Percentiles rank a stretch among this genome's conserved stretches.
These are phyloP conservation scores for Eulimnadia texana DNA, from an alignment of 1,140 invertebrate genomes.

Conservation along the genomic window DNA sequence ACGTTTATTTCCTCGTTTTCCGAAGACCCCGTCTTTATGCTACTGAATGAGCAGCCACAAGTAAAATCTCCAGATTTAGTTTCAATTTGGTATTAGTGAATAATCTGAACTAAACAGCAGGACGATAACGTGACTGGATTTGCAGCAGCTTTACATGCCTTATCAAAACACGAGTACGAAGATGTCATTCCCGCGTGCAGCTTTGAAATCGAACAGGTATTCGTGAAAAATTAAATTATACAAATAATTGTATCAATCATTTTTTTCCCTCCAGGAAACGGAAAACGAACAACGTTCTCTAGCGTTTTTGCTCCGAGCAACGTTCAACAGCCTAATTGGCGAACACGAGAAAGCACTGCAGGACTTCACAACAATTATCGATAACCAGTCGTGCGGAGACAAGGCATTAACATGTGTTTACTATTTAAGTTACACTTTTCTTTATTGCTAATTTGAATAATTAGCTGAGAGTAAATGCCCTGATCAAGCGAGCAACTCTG, in stretches of 20 bases:
- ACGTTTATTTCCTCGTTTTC: slow-evolving; percentile 73
- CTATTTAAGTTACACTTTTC: background rate
- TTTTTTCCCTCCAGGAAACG: no score
- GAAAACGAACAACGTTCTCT: no score
- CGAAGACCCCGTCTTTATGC: slow-evolving; percentile 50
- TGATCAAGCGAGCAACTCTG: slow-evolving; percentile 76
- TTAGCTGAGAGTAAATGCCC: slow-evolving; percentile 58
- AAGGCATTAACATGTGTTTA: slow-evolving; percentile 27
- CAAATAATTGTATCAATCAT: no score
- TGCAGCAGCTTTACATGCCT: slow-evolving; percentile 44
- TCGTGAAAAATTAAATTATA: slow-evolving; percentile 16
- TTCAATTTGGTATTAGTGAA: slow-evolving; percentile 9
- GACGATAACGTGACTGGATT: slow-evolving; percentile 35
- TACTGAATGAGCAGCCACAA: background rate
- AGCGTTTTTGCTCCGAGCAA: slow-evolving; percentile 59
- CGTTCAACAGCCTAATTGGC: slow-evolving; percentile 63
- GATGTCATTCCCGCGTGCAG: slow-evolving; percentile 61
- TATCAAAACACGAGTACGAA: slow-evolving; percentile 56
- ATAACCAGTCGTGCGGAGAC: slow-evolving; percentile 37
- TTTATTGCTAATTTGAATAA: slow-evolving; percentile 3
- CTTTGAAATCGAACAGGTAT: slow-evolving; percentile 52
- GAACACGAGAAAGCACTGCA: slow-evolving; percentile 48
- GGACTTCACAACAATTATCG: slow-evolving; percentile 51
- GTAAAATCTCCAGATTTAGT: background rate
- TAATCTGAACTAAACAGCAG: no score